Evolutionary conservation across 2,113 vertebrate species (phyloP).

Genomic region (Platichthys flesus): DNA sequence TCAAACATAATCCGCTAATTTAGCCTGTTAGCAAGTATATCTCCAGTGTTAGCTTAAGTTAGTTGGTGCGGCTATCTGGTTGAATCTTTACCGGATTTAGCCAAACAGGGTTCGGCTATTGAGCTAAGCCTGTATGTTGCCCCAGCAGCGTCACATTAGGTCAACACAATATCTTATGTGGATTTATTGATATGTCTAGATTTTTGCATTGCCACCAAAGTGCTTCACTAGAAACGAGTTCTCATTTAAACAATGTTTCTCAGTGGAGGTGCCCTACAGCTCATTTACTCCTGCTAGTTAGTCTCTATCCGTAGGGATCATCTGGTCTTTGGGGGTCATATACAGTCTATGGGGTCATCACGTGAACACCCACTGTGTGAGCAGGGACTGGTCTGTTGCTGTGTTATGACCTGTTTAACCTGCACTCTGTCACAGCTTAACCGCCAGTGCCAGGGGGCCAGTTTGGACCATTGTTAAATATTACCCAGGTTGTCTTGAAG

Average conservation of each 20-base stretch:
- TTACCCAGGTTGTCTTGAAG: too few relatives aligned
- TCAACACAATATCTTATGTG: too few relatives aligned
- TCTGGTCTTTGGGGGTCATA: not conserved
- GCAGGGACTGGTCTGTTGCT: not conserved
- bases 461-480: not conserved
- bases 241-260: not conserved
- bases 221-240: not conserved
- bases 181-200: too few relatives aligned
- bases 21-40: not conserved
- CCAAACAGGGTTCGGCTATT: not conserved
- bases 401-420: not conserved
- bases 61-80: not conserved
- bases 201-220: too few relatives aligned
- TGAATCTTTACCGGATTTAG: not conserved
- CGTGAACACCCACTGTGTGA: conserved; percentile 3
- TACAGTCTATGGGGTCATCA: conserved; percentile 6
- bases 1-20: not conserved
- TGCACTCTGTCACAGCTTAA: not conserved
- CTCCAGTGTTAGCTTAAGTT: conserved; percentile 17
- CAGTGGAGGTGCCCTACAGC: not conserved
- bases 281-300: not conserved
- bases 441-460: not conserved
- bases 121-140: not conserved
- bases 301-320: not conserved
- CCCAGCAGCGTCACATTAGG: too few relatives aligned